These are phyloP conservation scores for Formica selysi DNA, from an alignment of 1,140 invertebrate species.

Conservation along the genomic window DNA sequence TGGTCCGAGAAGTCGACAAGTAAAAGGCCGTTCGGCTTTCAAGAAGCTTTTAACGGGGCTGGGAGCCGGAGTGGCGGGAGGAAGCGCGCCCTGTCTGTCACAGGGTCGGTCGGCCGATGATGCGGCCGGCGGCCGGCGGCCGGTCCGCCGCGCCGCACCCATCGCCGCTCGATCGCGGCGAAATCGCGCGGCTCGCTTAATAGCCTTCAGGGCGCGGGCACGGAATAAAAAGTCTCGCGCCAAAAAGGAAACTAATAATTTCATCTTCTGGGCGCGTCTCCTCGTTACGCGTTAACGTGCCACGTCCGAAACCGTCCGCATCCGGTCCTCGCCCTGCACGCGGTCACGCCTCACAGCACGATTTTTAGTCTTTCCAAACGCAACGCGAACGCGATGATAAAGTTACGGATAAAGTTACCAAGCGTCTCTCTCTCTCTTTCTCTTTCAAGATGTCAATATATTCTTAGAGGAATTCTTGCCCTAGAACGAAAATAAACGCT, in stretches of 20 bases:
- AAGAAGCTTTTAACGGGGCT: slow-evolving; percentile 50
- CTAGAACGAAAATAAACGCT: no score
- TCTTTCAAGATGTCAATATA: no score
- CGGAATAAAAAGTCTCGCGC: slow-evolving; percentile 52
- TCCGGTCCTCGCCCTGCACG: slow-evolving; percentile 22
- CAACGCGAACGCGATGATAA: slow-evolving; percentile 10
- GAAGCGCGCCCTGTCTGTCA: slow-evolving; percentile 49
- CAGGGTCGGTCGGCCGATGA: slow-evolving; percentile 36
- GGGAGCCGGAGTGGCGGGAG: background rate
- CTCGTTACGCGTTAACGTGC: slow-evolving; percentile 54
- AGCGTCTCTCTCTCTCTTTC: background rate
- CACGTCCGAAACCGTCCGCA: slow-evolving; percentile 42
- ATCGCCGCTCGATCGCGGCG: slow-evolving; percentile 40
- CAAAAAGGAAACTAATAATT: slow-evolving; percentile 61
- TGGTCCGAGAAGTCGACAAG: background rate
- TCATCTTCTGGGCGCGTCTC: slow-evolving; percentile 44
- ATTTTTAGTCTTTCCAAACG: slow-evolving; percentile 36
- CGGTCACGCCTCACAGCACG: slow-evolving; percentile 50
- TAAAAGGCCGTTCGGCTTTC: slow-evolving; percentile 15
- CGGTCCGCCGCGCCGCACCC: slow-evolving; percentile 31
- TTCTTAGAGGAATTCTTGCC: no score
- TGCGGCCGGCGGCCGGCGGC: background rate
- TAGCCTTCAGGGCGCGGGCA: slow-evolving; percentile 44
- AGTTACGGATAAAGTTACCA: slow-evolving; percentile 3
- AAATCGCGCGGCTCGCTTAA: slow-evolving; percentile 53